These are phyloP conservation scores for Phrixothrix hirtus DNA, from an alignment of 2,888 invertebrate genomes.

Conservation along the genomic window DNA sequence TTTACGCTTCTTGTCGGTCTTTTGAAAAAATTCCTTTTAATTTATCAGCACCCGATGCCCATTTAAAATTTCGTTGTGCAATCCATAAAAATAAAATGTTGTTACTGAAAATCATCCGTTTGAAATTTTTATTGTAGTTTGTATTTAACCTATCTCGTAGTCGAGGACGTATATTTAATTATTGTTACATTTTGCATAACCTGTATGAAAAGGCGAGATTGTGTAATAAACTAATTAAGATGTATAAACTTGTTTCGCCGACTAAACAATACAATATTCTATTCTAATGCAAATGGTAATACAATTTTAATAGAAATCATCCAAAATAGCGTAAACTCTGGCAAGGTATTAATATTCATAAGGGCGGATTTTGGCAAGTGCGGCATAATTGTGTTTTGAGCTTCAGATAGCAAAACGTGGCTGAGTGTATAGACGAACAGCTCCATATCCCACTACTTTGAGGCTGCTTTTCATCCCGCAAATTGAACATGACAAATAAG, in stretches of 20 bases:
- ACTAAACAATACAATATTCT: conserved; percentile 31
- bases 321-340: conserved; percentile 31
- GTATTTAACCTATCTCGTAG: background rate
- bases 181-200: background rate
- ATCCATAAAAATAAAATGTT: too few relatives aligned
- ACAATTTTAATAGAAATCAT: conserved; percentile 33
- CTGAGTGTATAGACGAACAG: background rate
- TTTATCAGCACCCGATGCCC: too few relatives aligned
- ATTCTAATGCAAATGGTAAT: conserved; percentile 31
- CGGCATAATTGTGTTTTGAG: conserved; percentile 28
- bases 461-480: conserved; percentile 14
- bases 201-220: background rate
- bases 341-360: conserved; percentile 30
- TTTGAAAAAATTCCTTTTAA: too few relatives aligned
- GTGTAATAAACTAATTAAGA: conserved; percentile 23
- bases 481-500: conserved; percentile 22
- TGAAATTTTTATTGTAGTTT: background rate
- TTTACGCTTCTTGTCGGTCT: too few relatives aligned
- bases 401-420: conserved; percentile 12
- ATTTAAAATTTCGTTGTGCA: too few relatives aligned
- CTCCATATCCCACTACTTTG: conserved; percentile 8
- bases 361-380: conserved; percentile 26
- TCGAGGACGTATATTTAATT: background rate
- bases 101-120: background rate
- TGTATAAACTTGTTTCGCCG: conserved; percentile 25